Base-by-base conservation (phyloP, 1,140 invertebrate species). In the Danaus plexippus region DNA sequence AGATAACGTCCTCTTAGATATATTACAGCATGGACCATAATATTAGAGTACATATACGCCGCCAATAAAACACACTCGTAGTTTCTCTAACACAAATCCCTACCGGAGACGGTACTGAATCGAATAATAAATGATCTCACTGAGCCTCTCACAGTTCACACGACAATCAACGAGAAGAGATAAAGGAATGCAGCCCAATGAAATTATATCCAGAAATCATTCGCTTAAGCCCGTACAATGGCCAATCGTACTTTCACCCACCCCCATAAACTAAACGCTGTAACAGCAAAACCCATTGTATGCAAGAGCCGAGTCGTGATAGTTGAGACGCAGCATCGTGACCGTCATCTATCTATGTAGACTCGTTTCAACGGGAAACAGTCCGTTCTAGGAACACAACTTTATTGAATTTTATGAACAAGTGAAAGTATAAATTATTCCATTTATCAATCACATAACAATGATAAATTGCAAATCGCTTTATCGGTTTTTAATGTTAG, bases 161-260 rank as follows among this genome's bases (percentile, higher is more conserved):
- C 60, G 55, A 73, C 73, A 79, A 83, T 85, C 74, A 70, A 66
- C 65, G 54, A 49, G 67, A 71, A 66, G 69, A 80, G 75, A 76
- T 69, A 73, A 72, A 76, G 73, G 75, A 75, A 72, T 65, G 58
- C 64, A 63, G 59, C 60, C 52, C 59, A 75, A 73, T 71, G 78
- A 77, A 79, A 83, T 81, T 77, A 75, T 71, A 69, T 81, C 78
- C 79, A 76, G 78, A 77, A 32, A 69, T 62, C 51, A 66, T 32
- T 63, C 65, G 63, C 56, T 60, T 62, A 62, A 63, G 69, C 63
- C 61, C 22, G 54, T 54, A 84, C 78, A 85, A 85, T 83, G 62
- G 75, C 57, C 77, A 82, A 85, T 83, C 80, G 77, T 77, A 80
- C 82, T 85, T 85, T 85, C 82, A 82, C 76, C 75, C 78, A 32